Percentiles rank a stretch among this genome's conserved stretches.
Evolutionary conservation across 1,140 invertebrate species (phyloP).

Genomic region (Reticulitermes speratus): DNA sequence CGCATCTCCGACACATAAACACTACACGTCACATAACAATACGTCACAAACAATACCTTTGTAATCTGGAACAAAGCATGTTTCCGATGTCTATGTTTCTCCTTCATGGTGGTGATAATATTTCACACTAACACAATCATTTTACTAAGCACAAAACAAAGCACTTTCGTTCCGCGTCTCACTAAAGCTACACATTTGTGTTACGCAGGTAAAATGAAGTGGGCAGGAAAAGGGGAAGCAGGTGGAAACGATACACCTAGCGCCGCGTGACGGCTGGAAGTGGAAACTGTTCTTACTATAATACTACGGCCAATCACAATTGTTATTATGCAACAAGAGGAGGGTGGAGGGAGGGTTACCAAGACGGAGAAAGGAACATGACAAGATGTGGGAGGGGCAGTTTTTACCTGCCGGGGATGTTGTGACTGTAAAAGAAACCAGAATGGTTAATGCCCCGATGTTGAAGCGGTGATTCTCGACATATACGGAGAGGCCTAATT

Average conservation of each 20-base stretch:
- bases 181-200: constrained; percentile 9
- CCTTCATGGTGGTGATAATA: constrained; percentile 47
- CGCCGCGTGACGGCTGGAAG: background rate
- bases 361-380: background rate
- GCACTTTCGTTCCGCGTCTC: constrained; percentile 36
- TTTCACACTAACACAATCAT: constrained; percentile 7
- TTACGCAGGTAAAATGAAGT: constrained; percentile 26
- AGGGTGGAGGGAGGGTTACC: background rate
- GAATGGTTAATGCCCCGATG: background rate
- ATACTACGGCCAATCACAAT: constrained; percentile 13
- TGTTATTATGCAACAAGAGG: background rate
- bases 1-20: background rate
- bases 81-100: constrained; percentile 43
- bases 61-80: constrained; percentile 57
- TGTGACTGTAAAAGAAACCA: background rate
- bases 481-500: too few relatives aligned
- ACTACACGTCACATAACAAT: constrained; percentile 12
- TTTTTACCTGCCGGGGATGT: background rate
- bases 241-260: constrained; percentile 6
- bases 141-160: constrained; percentile 25
- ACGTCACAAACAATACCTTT: constrained; percentile 49
- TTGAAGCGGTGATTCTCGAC: too few relatives aligned
- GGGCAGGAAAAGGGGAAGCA: background rate
- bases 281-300: constrained; percentile 8
- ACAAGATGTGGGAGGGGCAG: background rate